Conservation (phyloP, 2,797 vertebrate species). For the Cygnus olor region DNA sequence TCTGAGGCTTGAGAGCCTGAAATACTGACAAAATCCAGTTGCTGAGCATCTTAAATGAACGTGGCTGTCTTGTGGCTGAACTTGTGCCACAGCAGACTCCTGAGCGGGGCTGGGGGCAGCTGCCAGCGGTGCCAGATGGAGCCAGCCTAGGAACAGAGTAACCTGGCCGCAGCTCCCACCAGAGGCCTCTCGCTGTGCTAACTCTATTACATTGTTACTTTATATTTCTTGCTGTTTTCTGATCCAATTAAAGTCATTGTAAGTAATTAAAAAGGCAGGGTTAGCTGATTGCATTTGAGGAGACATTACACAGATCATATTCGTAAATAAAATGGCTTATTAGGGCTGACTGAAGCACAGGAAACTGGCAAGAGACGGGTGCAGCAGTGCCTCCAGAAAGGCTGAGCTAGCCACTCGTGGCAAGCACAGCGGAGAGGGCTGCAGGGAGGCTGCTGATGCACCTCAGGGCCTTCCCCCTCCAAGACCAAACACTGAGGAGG, state of each 20-base stretch:
- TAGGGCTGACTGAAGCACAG: not conserved
- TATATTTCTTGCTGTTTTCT: not conserved
- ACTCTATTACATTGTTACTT: not conserved
- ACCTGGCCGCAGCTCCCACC: not conserved
- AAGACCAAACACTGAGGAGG: not conserved
- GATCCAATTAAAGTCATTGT: constrained; percentile 15
- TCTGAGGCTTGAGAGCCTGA: not conserved
- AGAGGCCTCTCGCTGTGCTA: not conserved
- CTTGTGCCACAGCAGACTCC: not conserved
- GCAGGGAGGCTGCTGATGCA: not conserved
- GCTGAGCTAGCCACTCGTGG: not conserved
- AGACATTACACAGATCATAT: not conserved
- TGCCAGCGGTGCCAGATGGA: not conserved
- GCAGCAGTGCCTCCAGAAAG: not conserved
- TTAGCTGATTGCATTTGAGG: constrained; percentile 19
- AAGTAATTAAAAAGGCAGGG: constrained; percentile 50
- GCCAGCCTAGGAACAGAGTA: not conserved
- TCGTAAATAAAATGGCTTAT: constrained; percentile 29
- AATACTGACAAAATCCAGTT: not conserved
- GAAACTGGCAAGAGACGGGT: not conserved
- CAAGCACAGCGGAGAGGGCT: not conserved
- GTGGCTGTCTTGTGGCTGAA: not conserved
- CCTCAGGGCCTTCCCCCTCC: not conserved
- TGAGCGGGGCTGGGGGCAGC: not conserved
- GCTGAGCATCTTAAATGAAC: not conserved